Percentiles rank a stretch among this genome's conserved stretches.
Evolutionary conservation across 2,888 invertebrate genomes (phyloP).

Genomic region (Panzeria rudis): DNA sequence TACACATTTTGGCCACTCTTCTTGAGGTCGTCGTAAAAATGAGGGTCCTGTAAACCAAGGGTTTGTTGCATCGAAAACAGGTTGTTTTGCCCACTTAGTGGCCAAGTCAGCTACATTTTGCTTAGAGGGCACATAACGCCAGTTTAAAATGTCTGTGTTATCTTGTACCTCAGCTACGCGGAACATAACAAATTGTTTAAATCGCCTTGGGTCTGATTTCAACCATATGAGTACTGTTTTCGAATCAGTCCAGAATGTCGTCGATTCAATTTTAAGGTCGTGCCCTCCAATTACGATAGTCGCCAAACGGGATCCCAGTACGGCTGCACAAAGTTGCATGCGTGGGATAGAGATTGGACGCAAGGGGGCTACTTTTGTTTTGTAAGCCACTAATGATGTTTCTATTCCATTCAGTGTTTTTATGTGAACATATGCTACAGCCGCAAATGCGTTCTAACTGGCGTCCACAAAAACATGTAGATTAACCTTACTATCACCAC

Average conservation of each 20-base stretch:
- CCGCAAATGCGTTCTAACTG: slow-evolving; percentile 72
- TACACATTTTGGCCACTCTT: slow-evolving; percentile 9
- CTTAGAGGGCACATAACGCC: neutral
- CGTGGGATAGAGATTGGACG: slow-evolving; percentile 73
- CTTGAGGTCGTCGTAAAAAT: neutral
- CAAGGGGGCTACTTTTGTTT: slow-evolving; percentile 74
- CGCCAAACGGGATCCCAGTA: slow-evolving; percentile 71
- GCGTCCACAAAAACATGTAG: slow-evolving; percentile 65
- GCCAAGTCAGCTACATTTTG: neutral
- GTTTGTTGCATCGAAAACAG: neutral
- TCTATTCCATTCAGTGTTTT: slow-evolving; percentile 24
- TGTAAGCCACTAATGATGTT: slow-evolving; percentile 69
- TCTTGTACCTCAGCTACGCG: slow-evolving; percentile 58
- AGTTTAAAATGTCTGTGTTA: neutral
- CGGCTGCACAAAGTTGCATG: slow-evolving; percentile 74
- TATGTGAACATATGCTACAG: slow-evolving; percentile 63
- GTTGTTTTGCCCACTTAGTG: neutral
- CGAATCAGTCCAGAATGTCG: slow-evolving; percentile 75
- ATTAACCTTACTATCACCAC: neutral
- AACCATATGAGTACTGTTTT: slow-evolving; percentile 75
- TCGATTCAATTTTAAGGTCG: neutral
- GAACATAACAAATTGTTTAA: slow-evolving; percentile 71
- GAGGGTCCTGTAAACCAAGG: slow-evolving; percentile 9
- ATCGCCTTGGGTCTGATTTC: slow-evolving; percentile 70
- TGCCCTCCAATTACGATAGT: neutral